Percentiles rank a stretch among this genome's conserved stretches.
Conservation (phyloP, 92 coral and sea anemone genomes). For the Heteractis magnifica region DNA sequence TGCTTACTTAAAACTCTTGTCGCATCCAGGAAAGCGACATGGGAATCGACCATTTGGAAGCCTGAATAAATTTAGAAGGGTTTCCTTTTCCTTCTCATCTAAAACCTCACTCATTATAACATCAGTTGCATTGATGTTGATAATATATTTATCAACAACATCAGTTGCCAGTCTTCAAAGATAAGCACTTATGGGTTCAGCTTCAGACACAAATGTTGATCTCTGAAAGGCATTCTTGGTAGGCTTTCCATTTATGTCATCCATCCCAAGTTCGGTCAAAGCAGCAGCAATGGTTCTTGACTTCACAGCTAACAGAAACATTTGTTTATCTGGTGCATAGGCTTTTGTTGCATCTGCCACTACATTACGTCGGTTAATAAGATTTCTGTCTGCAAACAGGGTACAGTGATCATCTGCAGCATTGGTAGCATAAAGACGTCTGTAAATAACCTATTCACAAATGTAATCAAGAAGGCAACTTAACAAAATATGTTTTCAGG, state of each 20-base stretch:
- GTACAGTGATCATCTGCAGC: conserved; percentile 47
- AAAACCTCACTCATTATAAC: not conserved
- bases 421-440: conserved; percentile 5
- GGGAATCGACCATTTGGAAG: not conserved
- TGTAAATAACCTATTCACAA: not conserved
- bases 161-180: not conserved
- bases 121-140: not conserved
- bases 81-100: not conserved
- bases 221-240: not conserved
- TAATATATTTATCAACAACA: not conserved
- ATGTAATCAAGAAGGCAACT: no score
- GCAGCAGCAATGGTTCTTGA: not conserved
- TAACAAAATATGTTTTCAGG: no score
- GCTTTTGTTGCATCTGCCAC: not conserved
- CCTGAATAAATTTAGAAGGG: not conserved
- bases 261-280: not conserved
- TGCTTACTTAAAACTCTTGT: not conserved
- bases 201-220: not conserved
- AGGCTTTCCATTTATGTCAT: not conserved
- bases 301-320: not conserved
- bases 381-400: conserved; percentile 41
- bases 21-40: not conserved
- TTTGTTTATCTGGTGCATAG: not conserved
- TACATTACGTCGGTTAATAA: conserved; percentile 26
- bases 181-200: not conserved